Percentiles rank a stretch among this genome's conserved stretches.
Conservation (phyloP, 2,888 invertebrate genomes). For the Odontothrips loti region DNA sequence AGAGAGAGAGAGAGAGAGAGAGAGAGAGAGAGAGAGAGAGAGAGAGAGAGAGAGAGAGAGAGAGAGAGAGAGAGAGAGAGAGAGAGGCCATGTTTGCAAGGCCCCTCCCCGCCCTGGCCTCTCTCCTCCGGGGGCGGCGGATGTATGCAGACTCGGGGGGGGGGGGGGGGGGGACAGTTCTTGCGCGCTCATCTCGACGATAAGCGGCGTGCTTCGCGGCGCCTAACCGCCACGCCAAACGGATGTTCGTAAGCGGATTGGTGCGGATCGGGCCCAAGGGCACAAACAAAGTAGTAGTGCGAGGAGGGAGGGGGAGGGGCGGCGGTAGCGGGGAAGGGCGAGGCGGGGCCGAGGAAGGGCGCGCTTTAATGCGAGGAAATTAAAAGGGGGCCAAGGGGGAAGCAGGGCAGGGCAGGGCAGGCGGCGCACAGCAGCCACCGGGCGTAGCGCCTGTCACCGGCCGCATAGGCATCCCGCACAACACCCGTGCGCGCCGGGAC, state of each 20-base stretch:
- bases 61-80: too few relatives aligned
- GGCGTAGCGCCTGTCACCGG: neutral
- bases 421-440: neutral
- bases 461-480: neutral
- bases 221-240: neutral
- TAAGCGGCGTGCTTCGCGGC: neutral
- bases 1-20: too few relatives aligned
- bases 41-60: too few relatives aligned
- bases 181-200: neutral
- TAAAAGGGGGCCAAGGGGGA: too few relatives aligned
- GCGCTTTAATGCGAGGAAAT: neutral
- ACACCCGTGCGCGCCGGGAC: neutral
- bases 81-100: too few relatives aligned
- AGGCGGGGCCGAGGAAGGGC: neutral
- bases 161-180: neutral
- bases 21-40: too few relatives aligned
- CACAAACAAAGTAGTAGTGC: too few relatives aligned
- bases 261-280: neutral
- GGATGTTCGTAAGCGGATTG: slow-evolving; percentile 6
- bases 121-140: neutral
- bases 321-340: neutral
- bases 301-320: too few relatives aligned
- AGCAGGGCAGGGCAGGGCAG: too few relatives aligned
- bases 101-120: too few relatives aligned
- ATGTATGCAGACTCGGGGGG: neutral